Percentiles rank a stretch among this genome's conserved stretches.
These are phyloP conservation scores for Drosophila ezoana DNA, from an alignment of 2,888 invertebrate species.

Conservation along the genomic window DNA sequence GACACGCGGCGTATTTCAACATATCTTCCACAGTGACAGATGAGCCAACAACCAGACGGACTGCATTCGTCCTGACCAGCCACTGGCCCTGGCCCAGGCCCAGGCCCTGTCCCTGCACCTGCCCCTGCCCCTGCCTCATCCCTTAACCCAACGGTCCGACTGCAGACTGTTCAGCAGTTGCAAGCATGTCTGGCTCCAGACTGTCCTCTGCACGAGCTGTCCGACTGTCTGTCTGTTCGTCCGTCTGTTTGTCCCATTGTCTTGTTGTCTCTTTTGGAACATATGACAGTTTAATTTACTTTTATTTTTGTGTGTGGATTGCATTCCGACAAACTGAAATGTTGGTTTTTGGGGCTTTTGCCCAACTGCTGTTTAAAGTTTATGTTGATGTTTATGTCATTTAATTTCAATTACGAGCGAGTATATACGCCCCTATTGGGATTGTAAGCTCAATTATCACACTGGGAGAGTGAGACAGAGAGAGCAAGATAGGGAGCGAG, in stretches of 20 bases:
- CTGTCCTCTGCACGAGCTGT: slow-evolving; percentile 11
- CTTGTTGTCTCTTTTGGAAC: slow-evolving; percentile 63
- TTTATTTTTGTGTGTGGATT: slow-evolving; percentile 77
- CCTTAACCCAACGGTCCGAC: neutral
- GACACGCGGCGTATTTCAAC: slow-evolving; percentile 80
- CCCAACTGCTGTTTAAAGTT: slow-evolving; percentile 62
- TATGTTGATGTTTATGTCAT: slow-evolving; percentile 75
- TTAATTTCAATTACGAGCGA: slow-evolving; percentile 71
- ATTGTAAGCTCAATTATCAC: slow-evolving; percentile 48
- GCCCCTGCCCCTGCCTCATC: neutral
- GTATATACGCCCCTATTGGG: slow-evolving; percentile 14
- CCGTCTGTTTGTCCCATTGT: slow-evolving; percentile 43
- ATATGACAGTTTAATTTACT: slow-evolving; percentile 82
- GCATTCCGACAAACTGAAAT: slow-evolving; percentile 65
- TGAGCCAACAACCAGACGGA: slow-evolving; percentile 74
- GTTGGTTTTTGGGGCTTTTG: slow-evolving; percentile 49
- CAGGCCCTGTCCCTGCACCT: neutral
- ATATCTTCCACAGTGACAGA: slow-evolving; percentile 80
- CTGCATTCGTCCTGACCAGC: slow-evolving; percentile 38
- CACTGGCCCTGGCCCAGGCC: neutral
- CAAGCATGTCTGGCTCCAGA: slow-evolving; percentile 35
- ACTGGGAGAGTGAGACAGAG: slow-evolving; percentile 2
- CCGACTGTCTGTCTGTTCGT: slow-evolving; percentile 28
- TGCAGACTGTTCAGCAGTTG: slow-evolving; percentile 26
- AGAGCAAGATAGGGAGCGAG: neutral